phyloP scores from a whole-genome alignment of 2,888 invertebrate species.

The Dryomyza anilis region DNA sequence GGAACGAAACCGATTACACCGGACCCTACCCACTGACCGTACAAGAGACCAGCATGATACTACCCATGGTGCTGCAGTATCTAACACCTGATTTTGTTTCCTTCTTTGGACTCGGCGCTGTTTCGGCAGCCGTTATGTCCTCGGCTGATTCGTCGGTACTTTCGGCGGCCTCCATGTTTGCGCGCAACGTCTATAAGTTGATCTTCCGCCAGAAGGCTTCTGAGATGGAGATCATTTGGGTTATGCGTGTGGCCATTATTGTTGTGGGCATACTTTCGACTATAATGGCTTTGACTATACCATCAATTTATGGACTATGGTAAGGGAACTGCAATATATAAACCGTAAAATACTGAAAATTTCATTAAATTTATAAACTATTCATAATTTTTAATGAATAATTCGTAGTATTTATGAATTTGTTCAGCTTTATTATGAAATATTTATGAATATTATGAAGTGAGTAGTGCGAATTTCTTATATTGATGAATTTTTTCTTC shows the following conservation, averaged over 20 bases:
- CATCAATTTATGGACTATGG: conserved; percentile 98
- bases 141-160: conserved; percentile 98
- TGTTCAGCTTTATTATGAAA: too few species aligned
- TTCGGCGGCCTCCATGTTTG: conserved; percentile 98
- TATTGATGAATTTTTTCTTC: too few species aligned
- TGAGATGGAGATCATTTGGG: conserved; percentile 96
- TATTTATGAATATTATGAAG: too few species aligned
- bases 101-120: conserved; percentile 97
- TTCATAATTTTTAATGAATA: too few species aligned
- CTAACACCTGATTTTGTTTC: conserved; percentile 95
- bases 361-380: background rate
- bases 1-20: conserved; percentile 90
- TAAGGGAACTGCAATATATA: conserved; percentile 63
- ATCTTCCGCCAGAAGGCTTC: conserved; percentile 96
- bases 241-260: conserved; percentile 90
- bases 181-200: conserved; percentile 96
- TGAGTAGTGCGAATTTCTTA: too few species aligned
- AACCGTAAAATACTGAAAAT: background rate
- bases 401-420: too few species aligned
- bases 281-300: conserved; percentile 95
- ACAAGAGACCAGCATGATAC: conserved; percentile 88
- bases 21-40: conserved; percentile 77
- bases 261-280: conserved; percentile 91
- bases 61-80: conserved; percentile 96
- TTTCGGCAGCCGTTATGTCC: conserved; percentile 99